These are phyloP conservation scores for Anadara kagoshimensis DNA, from an alignment of 1,140 invertebrate species.

Conservation along the genomic window DNA sequence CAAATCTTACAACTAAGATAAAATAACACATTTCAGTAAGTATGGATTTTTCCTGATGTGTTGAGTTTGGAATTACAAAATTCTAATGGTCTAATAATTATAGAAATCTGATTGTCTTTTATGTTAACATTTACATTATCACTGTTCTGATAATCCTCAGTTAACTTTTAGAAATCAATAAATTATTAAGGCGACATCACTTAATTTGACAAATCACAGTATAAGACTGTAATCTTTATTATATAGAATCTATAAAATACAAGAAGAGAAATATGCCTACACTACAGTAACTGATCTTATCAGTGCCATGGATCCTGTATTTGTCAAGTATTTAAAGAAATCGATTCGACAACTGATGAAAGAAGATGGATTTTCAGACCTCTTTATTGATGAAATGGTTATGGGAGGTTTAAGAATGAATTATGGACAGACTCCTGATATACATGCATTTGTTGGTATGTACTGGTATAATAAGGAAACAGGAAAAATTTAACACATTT, in stretches of 20 bases:
- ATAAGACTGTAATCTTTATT: background rate
- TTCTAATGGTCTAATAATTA: too few species aligned
- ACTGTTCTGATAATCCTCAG: too few species aligned
- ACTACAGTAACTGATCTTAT: slow-evolving; percentile 76
- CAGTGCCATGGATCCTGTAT: slow-evolving; percentile 75
- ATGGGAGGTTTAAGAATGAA: slow-evolving; percentile 77
- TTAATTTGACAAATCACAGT: too few species aligned
- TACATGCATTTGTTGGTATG: slow-evolving; percentile 80
- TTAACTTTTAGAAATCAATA: too few species aligned
- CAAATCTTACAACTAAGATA: too few species aligned
- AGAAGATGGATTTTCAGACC: slow-evolving; percentile 72
- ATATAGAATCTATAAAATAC: slow-evolving; percentile 78
- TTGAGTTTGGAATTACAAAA: too few species aligned
- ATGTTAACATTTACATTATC: too few species aligned
- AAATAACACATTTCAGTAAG: too few species aligned
- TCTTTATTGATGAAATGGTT: slow-evolving; percentile 78
- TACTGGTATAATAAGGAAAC: slow-evolving; percentile 5
- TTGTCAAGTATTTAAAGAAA: slow-evolving; percentile 75
- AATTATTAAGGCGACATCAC: too few species aligned
- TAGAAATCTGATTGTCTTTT: too few species aligned
- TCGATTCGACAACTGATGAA: slow-evolving; percentile 73
- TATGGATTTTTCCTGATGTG: too few species aligned
- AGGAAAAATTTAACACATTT: background rate
- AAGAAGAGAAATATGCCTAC: slow-evolving; percentile 76
- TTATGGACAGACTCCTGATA: slow-evolving; percentile 79